Evolutionary conservation across 23 tunicate species (phyloP), one percentile per base, ranked within the genome.

Genomic region (Botrylloides violaceus): DNA sequence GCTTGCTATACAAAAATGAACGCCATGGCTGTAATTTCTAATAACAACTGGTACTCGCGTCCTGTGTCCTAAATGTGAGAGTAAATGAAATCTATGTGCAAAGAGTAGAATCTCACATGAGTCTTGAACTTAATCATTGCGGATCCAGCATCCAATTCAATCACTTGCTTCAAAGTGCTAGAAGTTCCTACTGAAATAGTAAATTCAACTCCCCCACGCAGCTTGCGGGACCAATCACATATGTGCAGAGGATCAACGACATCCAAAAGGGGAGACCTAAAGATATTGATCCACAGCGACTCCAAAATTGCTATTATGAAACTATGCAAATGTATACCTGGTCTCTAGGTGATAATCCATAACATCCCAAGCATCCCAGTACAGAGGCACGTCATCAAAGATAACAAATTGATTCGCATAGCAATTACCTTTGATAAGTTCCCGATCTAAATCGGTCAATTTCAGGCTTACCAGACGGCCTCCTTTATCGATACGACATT

Each of bases 321-420:
- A 43, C 15, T 15, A 43, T 43, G 9, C 53, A n/a, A n/a, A n/a
- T n/a, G 22, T 29, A 21, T 24, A 68, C 86, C 86, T 73, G 2
- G 86, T 81, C 73, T 81, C 80, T 3, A 75, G 24, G 36, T 81
- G 86, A 65, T 81, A 81, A 65, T 81, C 86, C 86, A 81, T 81
- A 20, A 81, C 86, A 74, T 81, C 86, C 86, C 86, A 81, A 0
- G 86, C 86, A 75, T 81, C 86, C 86, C 86, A 81, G 32, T 62
- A 81, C 66, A 81, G 36, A 23, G 86, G 86, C 0, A 81, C 86
- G 32, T 81, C 86, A 64, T 81, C 86, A 58, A 81, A 81, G 32
- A 81, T 18, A 20, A 81, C 80, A 15, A 81, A 65, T 77, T 81
- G 80, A 37, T 81, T 81, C 3, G 57, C 79, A 55, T 25, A 4